Evolutionary conservation across 1,140 invertebrate species (phyloP).

Genomic region (Bacillus rossius): DNA sequence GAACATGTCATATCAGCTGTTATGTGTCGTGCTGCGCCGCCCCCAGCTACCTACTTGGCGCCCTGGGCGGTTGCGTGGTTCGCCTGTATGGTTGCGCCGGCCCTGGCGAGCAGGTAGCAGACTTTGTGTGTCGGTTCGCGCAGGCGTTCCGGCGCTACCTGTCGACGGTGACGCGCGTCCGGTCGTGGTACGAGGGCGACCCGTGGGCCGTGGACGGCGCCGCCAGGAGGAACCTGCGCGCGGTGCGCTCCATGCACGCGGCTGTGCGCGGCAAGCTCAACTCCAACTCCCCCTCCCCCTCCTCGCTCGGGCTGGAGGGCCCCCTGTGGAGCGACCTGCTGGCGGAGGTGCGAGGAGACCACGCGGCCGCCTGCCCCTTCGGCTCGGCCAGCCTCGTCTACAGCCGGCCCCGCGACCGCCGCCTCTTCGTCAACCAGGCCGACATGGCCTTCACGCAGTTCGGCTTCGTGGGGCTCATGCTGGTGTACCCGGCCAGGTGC

Average conservation of each 20-base stretch:
- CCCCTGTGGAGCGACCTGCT: background rate
- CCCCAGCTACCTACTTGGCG: too few relatives aligned
- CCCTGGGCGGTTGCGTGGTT: too few relatives aligned
- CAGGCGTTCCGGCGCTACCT: constrained; percentile 40
- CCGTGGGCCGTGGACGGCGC: constrained; percentile 28
- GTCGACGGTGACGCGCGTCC: constrained; percentile 35
- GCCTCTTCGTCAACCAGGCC: constrained; percentile 13
- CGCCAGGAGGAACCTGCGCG: constrained; percentile 28
- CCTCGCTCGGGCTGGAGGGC: background rate
- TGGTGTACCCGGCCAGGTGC: constrained; percentile 3
- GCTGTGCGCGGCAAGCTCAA: constrained; percentile 21
- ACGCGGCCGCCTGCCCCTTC: background rate
- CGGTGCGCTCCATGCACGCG: constrained; percentile 38
- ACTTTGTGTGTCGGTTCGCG: too few relatives aligned
- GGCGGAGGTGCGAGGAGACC: constrained; percentile 2
- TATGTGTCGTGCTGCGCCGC: too few relatives aligned
- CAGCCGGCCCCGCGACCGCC: background rate
- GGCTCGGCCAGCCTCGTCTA: background rate
- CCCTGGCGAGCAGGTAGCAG: too few relatives aligned
- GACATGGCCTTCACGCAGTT: constrained; percentile 16
- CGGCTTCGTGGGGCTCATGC: constrained; percentile 11
- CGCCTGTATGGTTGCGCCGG: too few relatives aligned
- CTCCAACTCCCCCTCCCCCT: background rate
- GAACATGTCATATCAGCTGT: too few relatives aligned
- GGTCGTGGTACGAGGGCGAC: constrained; percentile 38